Base-by-base conservation (phyloP, 2,113 vertebrate species). In the Cyanoramphus novaezelandiae region DNA sequence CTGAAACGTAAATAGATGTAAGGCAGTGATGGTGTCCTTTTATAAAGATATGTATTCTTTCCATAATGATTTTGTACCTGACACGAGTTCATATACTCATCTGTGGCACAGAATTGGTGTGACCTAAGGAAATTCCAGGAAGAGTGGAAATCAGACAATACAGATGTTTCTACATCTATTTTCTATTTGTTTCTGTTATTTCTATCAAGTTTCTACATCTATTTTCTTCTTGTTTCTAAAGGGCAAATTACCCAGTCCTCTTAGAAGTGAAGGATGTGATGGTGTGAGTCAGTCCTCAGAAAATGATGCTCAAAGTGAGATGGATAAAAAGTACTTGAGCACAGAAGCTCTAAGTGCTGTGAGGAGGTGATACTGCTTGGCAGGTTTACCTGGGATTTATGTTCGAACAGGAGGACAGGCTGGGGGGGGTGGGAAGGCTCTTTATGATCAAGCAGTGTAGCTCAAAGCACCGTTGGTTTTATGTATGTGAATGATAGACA, bases 361-460 rank as follows among this genome's bases (percentile, higher is more conserved):
- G 72, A 86, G 53, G 37, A 68, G 33, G 43, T 82, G 77, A 47
- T 43, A 7, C 17, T 33, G 43, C 1, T 0, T 70, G 80, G 50
- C 29, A 70, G 74, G 25, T 59, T 93, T 92, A 72, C 47, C 74
- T 76, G 53, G 81, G 64, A 92, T 97, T 92, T 90, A 35, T 68
- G 24, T 92, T 92, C 57, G 91, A 46, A 13, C 62, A 57, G 69
- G 57, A 90, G 65, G 52, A 84, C 31, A 62, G 43, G 20, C 85
- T 53, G 82, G 88, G 53, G 88, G 53, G 41, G 14, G 47, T 74
- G 92, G 71, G 47, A 96, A 94, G 28, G 33, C 88, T 94, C 96
- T 96, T 92, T 91, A 91, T 92, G 76, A 97, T 93, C 69, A 95
- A 91, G 70, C 29, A 37, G 43, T 41, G 17, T 76, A 76, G 27